Evolutionary conservation across 2,113 vertebrate genomes (phyloP), one percentile per base, ranked within the genome.

Genomic region (Podarcis muralis): DNA sequence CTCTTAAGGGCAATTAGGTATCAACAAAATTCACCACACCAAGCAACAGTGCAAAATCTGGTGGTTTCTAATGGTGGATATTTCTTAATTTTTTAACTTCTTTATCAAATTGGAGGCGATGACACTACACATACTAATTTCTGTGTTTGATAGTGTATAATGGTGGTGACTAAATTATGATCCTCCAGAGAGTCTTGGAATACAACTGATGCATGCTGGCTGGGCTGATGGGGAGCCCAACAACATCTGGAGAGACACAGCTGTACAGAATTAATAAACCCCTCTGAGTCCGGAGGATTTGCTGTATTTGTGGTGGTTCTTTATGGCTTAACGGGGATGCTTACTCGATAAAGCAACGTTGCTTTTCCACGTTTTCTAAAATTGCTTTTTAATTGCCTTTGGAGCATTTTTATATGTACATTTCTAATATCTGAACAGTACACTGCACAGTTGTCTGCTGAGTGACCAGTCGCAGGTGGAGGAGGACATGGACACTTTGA

Each of bases 391-490:
- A 76, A 53, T 37, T 59, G 0, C 65, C 0, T 76, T 40, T 86
- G 62, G 22, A 57, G 5, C 37, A 23, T 76, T 35, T 35, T 20
- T 13, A 22, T 83, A 27, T n/a, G n/a, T 1, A 65, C 25, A 13
- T 89, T 83, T 5, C 6, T 77, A 86, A 43, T 62, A 62, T 83
- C 12, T 78, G n/a, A 48, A 25, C 92, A 98, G 97, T 92, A 97
- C 97, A 0, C 93, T 99, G 91, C 98, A 99, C 92, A 98, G 97
- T 74, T 97, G 98, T 12, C 96, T 98, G 92, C 94, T 97, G 86
- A 97, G 97, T 1, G 98, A 99, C 92, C 98, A 99, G 92, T 97
- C 97, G 0, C 98, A 98, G 94, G 95, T 99, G 93, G 99, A 98
- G 94, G 98, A 99, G 62, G 98, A 99, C 65, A 96, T 98, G 95